Evolutionary conservation across 2,113 vertebrate genomes (phyloP), one percentile per base, ranked within the genome.

Genomic region (Grus americana): DNA sequence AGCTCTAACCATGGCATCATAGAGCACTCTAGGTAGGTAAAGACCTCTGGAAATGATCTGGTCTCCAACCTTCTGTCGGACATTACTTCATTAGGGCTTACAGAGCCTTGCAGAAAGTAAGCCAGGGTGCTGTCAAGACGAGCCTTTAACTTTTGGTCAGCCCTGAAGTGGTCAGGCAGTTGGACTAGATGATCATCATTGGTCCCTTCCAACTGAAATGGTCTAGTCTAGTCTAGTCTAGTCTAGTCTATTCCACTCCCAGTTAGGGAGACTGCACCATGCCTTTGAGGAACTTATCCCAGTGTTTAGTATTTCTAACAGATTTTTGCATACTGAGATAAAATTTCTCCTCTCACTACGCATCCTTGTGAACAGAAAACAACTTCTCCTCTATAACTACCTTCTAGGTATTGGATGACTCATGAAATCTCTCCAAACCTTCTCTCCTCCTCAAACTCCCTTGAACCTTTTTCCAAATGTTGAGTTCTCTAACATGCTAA

Each of bases 1-100:
- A 38, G 32, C 19, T 59, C 32, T 40, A 73, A 63, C 15, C 3
- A 5, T 0, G 1, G 12, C 16, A 67, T 14, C 13, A 9, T 1
- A 62, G 4, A 58, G 44, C 20, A 75, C 21, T 4, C 24, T 17
- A 47, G 19, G 20, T 3, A 47, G 6, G 17, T 50, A 83, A 54
- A 76, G 19, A 46, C 19, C 22, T 20, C 47, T 32, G 32, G 49
- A 83, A 68, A 79, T 17, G 2, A 86, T 11, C 32, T 50, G 5
- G 29, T 26, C 32, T 73, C 11, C 52, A 70, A 10, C 4, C 7
- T 86, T 71, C 40, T 40, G 34, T 19, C 32, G n/a, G 49, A 34
- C 10, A 8, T 21, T 57, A 34, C 22, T 46, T 40, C 49, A 24
- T 40, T 26, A 81, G 6, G 15, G 47, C n/a, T 74, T n/a, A 50